phyloP scores from a whole-genome alignment of 2,113 vertebrate genomes.

The Scomber scombrus region DNA sequence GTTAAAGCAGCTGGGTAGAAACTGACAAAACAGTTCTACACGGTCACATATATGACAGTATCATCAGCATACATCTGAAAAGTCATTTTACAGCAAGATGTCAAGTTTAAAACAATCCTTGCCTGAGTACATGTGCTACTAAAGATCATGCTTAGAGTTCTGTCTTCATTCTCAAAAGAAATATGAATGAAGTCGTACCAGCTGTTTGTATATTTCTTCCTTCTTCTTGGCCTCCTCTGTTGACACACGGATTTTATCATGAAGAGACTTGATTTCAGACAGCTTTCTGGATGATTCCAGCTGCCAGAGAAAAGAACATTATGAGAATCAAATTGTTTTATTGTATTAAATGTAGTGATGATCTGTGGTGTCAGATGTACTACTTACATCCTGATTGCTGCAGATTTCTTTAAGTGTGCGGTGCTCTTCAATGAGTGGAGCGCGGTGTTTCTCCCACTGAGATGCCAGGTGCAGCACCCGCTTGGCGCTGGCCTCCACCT shows the following conservation, averaged over 20 bases:
- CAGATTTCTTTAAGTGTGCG: constrained; percentile 89
- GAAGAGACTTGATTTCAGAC: constrained; percentile 89
- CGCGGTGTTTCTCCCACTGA: constrained; percentile 94
- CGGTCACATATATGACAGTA: no score
- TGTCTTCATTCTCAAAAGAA: not conserved
- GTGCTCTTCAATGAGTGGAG: constrained; percentile 89
- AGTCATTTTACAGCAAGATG: no score
- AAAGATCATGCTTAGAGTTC: not conserved
- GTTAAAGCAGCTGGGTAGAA: no score
- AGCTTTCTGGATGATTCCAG: constrained; percentile 89
- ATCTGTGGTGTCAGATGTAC: not conserved
- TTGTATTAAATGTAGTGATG: not conserved
- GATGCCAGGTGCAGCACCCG: constrained; percentile 88
- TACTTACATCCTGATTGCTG: constrained; percentile 87
- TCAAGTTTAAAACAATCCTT: no score
- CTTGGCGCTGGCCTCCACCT: constrained; percentile 90
- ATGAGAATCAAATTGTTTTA: not conserved
- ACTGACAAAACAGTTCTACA: no score
- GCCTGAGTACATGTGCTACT: not conserved
- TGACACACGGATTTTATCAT: constrained; percentile 88
- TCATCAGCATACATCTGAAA: no score
- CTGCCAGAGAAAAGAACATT: constrained; percentile 63
- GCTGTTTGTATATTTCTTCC: constrained; percentile 89
- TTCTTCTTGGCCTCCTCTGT: constrained; percentile 91
- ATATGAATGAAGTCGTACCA: constrained; percentile 75